phyloP scores from a whole-genome alignment of 2,113 vertebrate genomes.

The Narcine bancroftii region DNA sequence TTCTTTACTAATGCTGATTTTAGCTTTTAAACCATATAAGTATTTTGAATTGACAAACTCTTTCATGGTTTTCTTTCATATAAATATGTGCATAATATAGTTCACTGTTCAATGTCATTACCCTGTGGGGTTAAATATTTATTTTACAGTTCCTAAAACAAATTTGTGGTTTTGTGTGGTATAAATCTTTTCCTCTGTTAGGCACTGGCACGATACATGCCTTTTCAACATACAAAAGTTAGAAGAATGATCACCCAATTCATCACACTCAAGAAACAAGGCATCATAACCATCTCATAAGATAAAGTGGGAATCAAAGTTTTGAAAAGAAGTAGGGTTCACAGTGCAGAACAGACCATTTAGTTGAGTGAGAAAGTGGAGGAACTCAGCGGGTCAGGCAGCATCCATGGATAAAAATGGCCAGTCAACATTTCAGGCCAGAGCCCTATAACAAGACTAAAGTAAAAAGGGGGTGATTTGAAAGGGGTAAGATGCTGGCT shows the following conservation, averaged over 20 bases:
- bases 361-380: too few relatives aligned
- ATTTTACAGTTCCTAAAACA: neutral
- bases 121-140: neutral
- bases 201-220: neutral
- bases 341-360: too few relatives aligned
- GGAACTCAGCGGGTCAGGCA: too few relatives aligned
- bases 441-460: too few relatives aligned
- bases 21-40: neutral
- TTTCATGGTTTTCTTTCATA: neutral
- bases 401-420: too few relatives aligned
- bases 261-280: too few relatives aligned
- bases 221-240: neutral
- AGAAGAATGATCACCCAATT: too few relatives aligned
- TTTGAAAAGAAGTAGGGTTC: neutral
- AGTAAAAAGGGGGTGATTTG: too few relatives aligned
- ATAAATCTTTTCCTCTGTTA: neutral
- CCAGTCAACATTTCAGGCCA: too few relatives aligned
- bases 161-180: neutral
- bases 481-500: too few relatives aligned
- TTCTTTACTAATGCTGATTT: neutral
- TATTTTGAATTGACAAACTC: neutral
- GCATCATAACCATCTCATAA: neutral
- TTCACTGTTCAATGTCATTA: neutral
- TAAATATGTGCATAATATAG: too few relatives aligned
- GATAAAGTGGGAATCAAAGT: neutral